Evolutionary conservation across 2,888 invertebrate genomes (phyloP), one percentile per base, ranked within the genome.

Genomic region (Hydropsyche betteni): DNA sequence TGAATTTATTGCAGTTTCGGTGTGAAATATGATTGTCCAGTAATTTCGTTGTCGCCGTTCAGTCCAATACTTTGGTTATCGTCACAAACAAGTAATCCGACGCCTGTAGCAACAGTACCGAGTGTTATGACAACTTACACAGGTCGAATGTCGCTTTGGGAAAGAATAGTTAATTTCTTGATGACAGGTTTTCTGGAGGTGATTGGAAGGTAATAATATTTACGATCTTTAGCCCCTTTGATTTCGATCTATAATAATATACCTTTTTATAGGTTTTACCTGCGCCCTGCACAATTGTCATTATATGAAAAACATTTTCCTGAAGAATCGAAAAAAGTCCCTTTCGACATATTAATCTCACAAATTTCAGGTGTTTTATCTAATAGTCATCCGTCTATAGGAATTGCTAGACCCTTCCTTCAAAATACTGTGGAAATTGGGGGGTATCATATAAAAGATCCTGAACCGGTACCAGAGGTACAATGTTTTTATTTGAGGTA

Each of bases 331-430:
- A 52, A 52, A 24, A n/a, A 36, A 53, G 78, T 80, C 36, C 58
- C 74, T 4, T 80, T 68, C 24, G 71, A 58, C 38, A 77, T 78
- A 2, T 34, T 78, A n/a, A 50, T 34, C 3, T 69, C 76, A 16
- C 79, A 79, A 16, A 77, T 76, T 5, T 78, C 80, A 5, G 75
- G 76, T 1, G 68, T 78, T 5, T 55, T 80, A 10, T 53, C 74
- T 12, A 80, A 80, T 71, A 79, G 76, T 36, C 80, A 80, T 61
- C 78, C 77, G 12, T 79, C 80, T 7, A 58, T 80, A 3, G 80
- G 80, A 6, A 34, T 74, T 1, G 71, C 79, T 1, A 68, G 77
- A n/a, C 77, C 79, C 2, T 34, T 80, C 7, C 79, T 79, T 2
- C 80, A 79, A 8, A 80, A 79, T 71, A 68, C 75, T 14, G 77